phyloP scores from a whole-genome alignment of 2,888 invertebrate genomes.

The Pristionchus maxplancki region DNA sequence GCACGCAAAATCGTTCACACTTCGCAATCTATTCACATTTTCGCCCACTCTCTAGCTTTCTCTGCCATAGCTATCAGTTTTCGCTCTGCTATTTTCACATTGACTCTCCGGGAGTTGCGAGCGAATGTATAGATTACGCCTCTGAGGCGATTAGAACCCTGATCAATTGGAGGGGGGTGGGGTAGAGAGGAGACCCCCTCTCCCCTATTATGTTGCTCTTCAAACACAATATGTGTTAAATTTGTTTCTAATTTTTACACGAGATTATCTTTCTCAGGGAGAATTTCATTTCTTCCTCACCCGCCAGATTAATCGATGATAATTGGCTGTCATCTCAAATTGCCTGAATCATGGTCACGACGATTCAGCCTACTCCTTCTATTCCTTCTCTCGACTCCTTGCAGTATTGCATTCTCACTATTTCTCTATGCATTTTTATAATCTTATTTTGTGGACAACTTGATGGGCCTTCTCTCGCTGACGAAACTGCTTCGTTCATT shows the following conservation, averaged over 20 bases:
- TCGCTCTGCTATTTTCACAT: neutral
- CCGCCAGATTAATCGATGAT: neutral
- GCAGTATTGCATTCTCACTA: neutral
- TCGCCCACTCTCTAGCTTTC: neutral
- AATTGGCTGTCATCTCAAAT: neutral
- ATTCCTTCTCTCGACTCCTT: neutral
- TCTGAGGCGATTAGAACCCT: slow-evolving; percentile 13
- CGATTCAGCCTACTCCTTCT: neutral
- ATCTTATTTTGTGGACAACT: neutral
- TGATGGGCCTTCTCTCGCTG: neutral
- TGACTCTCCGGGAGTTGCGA: neutral
- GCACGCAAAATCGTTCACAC: neutral
- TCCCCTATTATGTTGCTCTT: neutral
- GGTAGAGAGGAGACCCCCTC: neutral
- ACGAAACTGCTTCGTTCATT: neutral
- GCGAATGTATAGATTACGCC: slow-evolving; percentile 15
- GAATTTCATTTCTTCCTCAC: neutral
- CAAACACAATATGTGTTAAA: neutral
- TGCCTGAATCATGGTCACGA: neutral
- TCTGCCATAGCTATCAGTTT: neutral
- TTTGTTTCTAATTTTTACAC: no score
- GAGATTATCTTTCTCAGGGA: no score
- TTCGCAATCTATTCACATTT: neutral
- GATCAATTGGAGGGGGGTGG: neutral
- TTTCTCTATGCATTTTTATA: neutral